These are phyloP conservation scores for Linepithema humile DNA, from an alignment of 1,140 invertebrate genomes.

Conservation along the genomic window DNA sequence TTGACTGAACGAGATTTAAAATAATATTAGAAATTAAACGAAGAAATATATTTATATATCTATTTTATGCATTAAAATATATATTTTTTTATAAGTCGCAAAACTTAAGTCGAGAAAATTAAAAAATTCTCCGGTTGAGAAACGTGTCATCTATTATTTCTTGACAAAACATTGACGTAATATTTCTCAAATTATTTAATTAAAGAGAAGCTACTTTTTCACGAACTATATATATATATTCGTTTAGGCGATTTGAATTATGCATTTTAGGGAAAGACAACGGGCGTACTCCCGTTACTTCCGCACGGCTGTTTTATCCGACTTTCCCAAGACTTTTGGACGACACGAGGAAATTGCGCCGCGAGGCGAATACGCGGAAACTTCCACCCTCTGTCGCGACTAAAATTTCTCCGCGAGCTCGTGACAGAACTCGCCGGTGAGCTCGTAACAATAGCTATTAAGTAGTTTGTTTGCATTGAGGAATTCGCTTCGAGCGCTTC, in stretches of 20 bases:
- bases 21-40: too few species aligned
- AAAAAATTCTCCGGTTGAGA: background rate
- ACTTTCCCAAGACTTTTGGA: constrained; percentile 36
- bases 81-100: too few species aligned
- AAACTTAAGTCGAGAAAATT: too few species aligned
- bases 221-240: too few species aligned
- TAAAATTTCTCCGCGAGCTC: constrained; percentile 23
- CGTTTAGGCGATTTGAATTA: background rate
- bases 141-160: background rate
- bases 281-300: background rate
- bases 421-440: constrained; percentile 53
- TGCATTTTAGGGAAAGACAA: constrained; percentile 19
- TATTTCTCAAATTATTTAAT: too few species aligned
- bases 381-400: background rate
- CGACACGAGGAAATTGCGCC: constrained; percentile 47
- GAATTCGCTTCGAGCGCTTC: constrained; percentile 70
- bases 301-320: constrained; percentile 21
- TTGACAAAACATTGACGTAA: too few species aligned
- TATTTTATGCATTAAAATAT: too few species aligned
- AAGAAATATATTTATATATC: too few species aligned
- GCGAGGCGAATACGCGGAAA: constrained; percentile 30
- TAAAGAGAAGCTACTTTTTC: too few species aligned
- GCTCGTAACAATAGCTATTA: constrained; percentile 76
- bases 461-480: constrained; percentile 80
- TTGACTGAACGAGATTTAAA: too few species aligned